These are phyloP conservation scores for Lymantria monacha DNA, from an alignment of 2,888 invertebrate genomes.

Conservation along the genomic window DNA sequence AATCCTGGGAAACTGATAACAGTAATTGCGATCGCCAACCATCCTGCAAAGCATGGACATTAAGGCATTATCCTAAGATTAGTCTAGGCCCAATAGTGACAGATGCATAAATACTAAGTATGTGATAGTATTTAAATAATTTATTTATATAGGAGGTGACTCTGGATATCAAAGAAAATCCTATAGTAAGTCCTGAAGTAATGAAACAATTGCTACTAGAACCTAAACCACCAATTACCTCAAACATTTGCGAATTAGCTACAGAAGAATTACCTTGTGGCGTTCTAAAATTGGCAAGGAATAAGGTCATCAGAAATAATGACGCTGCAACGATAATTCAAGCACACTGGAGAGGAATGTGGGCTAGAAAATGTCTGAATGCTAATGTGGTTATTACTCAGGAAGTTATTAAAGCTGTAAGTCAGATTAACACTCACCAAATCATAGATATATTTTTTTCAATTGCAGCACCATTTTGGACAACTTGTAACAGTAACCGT, in stretches of 20 bases:
- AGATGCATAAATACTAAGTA: not conserved
- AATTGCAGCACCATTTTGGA: too few species aligned
- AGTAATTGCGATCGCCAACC: too few species aligned
- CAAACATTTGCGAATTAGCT: conserved; percentile 59
- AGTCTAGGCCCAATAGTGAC: not conserved
- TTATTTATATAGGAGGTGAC: conserved; percentile 7
- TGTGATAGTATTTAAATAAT: not conserved
- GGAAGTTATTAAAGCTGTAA: conserved; percentile 57
- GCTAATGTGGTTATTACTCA: conserved; percentile 35
- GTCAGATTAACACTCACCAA: too few species aligned
- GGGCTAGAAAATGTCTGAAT: conserved; percentile 56
- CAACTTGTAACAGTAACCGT: too few species aligned
- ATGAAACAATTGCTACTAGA: conserved; percentile 44
- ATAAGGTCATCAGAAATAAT: conserved; percentile 51
- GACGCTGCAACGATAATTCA: conserved; percentile 66
- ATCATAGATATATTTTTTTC: not conserved
- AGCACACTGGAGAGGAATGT: conserved; percentile 63
- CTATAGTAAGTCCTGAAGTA: conserved; percentile 32
- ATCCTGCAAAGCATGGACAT: too few species aligned
- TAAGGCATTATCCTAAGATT: too few species aligned
- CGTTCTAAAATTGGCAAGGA: conserved; percentile 56
- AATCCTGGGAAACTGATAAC: too few species aligned
- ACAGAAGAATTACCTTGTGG: conserved; percentile 60
- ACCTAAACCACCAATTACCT: conserved; percentile 35
- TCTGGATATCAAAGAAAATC: conserved; percentile 31